Conservation (phyloP, 1,140 invertebrate genomes). For the Brachionus calyciflorus region DNA sequence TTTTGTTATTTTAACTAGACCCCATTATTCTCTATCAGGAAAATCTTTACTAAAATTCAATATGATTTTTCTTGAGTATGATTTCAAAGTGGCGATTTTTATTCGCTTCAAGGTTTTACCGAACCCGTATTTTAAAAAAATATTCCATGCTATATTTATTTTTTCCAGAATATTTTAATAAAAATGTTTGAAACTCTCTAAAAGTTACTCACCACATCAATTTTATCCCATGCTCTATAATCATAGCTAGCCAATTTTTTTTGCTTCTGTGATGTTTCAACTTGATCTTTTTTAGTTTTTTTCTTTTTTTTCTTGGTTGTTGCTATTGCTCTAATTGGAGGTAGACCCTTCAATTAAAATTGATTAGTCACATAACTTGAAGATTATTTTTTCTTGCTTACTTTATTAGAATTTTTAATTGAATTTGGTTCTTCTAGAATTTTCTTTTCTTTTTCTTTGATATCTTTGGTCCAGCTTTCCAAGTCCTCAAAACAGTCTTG, state of each 20-base stretch:
- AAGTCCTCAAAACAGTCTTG: slow-evolving; percentile 73
- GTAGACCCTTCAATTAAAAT: slow-evolving; percentile 57
- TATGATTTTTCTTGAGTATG: too few species aligned
- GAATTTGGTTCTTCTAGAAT: slow-evolving; percentile 51
- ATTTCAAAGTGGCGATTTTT: too few species aligned
- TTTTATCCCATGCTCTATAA: slow-evolving; percentile 75
- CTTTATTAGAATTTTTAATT: slow-evolving; percentile 33
- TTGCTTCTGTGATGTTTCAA: slow-evolving; percentile 51
- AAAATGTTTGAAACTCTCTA: too few species aligned
- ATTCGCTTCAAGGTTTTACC: too few species aligned
- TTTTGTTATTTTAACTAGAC: too few species aligned
- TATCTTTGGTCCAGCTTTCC: slow-evolving; percentile 76
- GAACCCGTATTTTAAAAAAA: too few species aligned
- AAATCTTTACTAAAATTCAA: too few species aligned
- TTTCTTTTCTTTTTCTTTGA: slow-evolving; percentile 74
- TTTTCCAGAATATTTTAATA: too few species aligned
- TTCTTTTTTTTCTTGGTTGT: slow-evolving; percentile 56
- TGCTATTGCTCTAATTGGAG: slow-evolving; percentile 61
- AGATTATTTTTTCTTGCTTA: too few species aligned
- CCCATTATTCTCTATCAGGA: too few species aligned
- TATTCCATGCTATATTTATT: too few species aligned
- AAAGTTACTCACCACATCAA: slow-evolving; percentile 71
- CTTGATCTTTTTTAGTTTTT: slow-evolving; percentile 53
- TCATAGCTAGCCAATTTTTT: slow-evolving; percentile 65
- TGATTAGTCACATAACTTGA: too few species aligned